Conservation (phyloP, 2,113 vertebrate species). For the Leucoraja erinaceus region DNA sequence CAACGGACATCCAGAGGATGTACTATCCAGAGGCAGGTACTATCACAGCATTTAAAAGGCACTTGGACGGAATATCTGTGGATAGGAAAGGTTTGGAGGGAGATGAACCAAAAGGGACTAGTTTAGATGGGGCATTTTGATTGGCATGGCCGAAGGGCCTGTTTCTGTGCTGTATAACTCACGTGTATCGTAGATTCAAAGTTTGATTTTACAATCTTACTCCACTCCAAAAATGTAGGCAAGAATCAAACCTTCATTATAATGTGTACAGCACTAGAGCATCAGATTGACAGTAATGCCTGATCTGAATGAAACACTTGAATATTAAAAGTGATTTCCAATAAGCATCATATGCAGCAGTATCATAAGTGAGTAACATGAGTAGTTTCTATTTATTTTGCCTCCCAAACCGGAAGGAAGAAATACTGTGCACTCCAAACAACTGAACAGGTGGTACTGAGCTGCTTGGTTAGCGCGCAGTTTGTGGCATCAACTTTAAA, state of each 20-base stretch:
- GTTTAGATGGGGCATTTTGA: no score
- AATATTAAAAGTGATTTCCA: not conserved
- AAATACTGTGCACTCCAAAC: not conserved
- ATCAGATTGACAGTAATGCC: not conserved
- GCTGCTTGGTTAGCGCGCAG: not conserved
- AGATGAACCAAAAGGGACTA: no score
- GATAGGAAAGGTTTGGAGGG: no score
- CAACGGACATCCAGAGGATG: no score
- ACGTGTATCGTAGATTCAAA: no score
- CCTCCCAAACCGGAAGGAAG: not conserved
- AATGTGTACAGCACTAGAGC: not conserved
- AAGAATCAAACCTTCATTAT: not conserved
- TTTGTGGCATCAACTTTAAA: not conserved
- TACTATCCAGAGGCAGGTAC: no score
- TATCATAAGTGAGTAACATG: not conserved
- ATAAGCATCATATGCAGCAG: not conserved
- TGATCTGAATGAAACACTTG: not conserved
- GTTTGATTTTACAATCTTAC: not conserved
- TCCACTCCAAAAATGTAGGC: not conserved
- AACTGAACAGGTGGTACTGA: not conserved
- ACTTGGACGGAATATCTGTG: no score
- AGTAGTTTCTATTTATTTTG: not conserved
- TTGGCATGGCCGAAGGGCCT: no score
- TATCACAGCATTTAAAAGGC: no score
- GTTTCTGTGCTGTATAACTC: no score